Percentiles rank a stretch among this genome's conserved stretches.
These are phyloP conservation scores for Petaurus breviceps DNA, from an alignment of 2,113 vertebrate species.

Conservation along the genomic window DNA sequence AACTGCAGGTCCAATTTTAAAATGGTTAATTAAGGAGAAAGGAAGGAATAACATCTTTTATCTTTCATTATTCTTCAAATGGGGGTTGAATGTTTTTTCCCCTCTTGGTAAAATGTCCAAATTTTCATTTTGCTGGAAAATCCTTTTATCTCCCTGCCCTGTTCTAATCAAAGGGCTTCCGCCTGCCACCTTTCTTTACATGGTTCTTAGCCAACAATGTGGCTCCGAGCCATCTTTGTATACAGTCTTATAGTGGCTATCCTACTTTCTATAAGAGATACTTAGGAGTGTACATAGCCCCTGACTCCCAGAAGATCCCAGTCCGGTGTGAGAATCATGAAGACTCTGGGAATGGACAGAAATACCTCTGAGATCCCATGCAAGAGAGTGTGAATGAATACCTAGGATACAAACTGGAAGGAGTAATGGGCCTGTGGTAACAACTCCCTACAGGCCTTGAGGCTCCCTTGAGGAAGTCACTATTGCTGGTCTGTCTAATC, in stretches of 20 bases:
- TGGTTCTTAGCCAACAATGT: not conserved
- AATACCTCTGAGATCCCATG: slow-evolving; percentile 15
- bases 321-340: slow-evolving; percentile 27
- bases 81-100: not conserved
- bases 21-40: not conserved
- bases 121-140: not conserved
- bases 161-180: not conserved
- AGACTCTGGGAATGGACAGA: slow-evolving; percentile 17
- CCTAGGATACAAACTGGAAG: not conserved
- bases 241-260: not conserved
- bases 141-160: not conserved
- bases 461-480: not conserved
- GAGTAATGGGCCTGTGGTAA: not conserved
- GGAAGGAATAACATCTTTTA: not conserved
- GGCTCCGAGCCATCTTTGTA: not conserved
- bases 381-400: not conserved
- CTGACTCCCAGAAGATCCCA: slow-evolving; percentile 2
- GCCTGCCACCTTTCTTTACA: not conserved
- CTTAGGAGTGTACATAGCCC: not conserved
- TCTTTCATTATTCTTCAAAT: not conserved
- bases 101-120: not conserved
- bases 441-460: not conserved
- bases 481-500: not conserved
- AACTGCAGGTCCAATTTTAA: not conserved
- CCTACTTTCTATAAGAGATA: not conserved